Evolutionary conservation across 2,888 invertebrate genomes (phyloP).

Genomic region (Tribolium freemani): DNA sequence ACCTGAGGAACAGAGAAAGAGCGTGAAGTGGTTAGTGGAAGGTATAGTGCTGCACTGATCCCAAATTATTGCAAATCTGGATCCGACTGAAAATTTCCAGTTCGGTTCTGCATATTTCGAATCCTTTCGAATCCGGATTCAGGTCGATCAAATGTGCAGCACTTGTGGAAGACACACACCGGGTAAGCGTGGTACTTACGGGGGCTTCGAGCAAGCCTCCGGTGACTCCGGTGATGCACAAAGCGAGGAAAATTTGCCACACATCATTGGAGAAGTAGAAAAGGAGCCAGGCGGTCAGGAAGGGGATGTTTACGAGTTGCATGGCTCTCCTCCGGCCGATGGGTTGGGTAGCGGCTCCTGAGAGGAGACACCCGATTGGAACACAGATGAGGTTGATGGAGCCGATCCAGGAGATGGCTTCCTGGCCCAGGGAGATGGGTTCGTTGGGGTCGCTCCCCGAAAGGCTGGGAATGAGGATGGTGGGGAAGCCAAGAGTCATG

Average conservation of each 20-base stretch:
- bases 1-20: slow-evolving; percentile 69
- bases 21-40: slow-evolving; percentile 12
- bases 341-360: slow-evolving; percentile 79
- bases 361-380: slow-evolving; percentile 83
- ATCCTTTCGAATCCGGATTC: too few relatives aligned
- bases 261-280: slow-evolving; percentile 77
- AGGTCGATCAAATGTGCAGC: too few relatives aligned
- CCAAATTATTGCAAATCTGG: too few relatives aligned
- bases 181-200: slow-evolving; percentile 69
- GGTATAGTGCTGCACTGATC: too few relatives aligned
- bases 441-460: slow-evolving; percentile 66
- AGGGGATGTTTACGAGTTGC: slow-evolving; percentile 82
- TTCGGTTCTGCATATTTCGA: too few relatives aligned
- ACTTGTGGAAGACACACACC: background rate
- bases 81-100: too few relatives aligned
- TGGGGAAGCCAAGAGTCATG: slow-evolving; percentile 85
- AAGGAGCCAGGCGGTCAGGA: slow-evolving; percentile 81
- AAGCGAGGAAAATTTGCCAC: slow-evolving; percentile 77
- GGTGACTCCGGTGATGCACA: slow-evolving; percentile 80
- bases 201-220: slow-evolving; percentile 88
- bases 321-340: slow-evolving; percentile 82
- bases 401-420: slow-evolving; percentile 83
- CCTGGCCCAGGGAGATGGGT: slow-evolving; percentile 71
- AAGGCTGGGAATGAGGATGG: slow-evolving; percentile 84
- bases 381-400: slow-evolving; percentile 86